These are phyloP conservation scores for Emys orbicularis DNA, from an alignment of 2,797 vertebrate species.

Conservation along the genomic window DNA sequence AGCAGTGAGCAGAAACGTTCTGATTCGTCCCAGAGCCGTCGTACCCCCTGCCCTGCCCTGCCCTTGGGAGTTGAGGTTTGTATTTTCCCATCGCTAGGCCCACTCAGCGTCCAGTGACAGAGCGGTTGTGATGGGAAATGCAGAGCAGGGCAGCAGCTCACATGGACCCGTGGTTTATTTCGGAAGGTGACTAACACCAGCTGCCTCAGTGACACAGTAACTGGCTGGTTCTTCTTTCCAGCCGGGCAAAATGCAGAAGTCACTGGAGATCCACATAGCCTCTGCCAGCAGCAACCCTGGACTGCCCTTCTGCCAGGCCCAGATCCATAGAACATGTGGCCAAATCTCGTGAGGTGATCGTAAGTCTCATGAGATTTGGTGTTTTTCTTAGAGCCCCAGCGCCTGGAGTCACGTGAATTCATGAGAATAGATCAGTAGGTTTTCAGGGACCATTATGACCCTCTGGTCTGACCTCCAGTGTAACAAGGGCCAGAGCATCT, in stretches of 20 bases:
- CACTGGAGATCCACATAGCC: background rate
- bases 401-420: background rate
- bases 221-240: background rate
- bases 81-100: background rate
- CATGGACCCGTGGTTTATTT: background rate
- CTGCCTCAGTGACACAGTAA: background rate
- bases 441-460: background rate
- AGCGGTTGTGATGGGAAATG: background rate
- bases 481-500: background rate
- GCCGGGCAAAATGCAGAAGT: background rate
- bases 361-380: fast-evolving
- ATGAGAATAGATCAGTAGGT: background rate
- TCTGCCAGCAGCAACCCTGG: background rate
- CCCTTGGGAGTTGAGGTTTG: background rate
- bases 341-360: fast-evolving
- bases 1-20: background rate
- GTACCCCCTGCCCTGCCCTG: background rate
- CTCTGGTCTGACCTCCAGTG: no score
- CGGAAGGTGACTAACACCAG: background rate
- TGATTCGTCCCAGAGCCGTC: background rate
- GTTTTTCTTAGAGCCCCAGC: background rate
- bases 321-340: background rate
- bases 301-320: background rate
- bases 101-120: background rate
- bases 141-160: background rate